Conservation (phyloP, 2,797 vertebrate genomes). For the Novumbra hubbsi region DNA sequence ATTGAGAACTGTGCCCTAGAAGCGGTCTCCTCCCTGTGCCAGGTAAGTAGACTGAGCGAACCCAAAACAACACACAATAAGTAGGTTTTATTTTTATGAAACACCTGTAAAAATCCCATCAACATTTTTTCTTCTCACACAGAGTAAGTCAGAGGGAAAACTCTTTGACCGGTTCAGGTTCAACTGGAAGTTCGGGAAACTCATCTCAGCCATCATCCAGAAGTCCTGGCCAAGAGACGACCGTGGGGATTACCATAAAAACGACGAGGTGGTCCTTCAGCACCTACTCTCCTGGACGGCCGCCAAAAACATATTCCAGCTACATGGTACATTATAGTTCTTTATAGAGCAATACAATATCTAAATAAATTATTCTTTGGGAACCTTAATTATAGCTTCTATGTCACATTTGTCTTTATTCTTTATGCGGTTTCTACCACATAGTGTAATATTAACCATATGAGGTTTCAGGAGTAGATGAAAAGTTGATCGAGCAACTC, state of each 20-base stretch:
- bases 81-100: neutral
- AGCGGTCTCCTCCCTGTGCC: slow-evolving; percentile 80
- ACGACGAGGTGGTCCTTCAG: slow-evolving; percentile 68
- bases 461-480: slow-evolving; percentile 67
- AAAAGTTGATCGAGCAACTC: slow-evolving; percentile 67
- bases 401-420: neutral
- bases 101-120: neutral
- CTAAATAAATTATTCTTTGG: too few relatives aligned
- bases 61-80: neutral
- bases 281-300: slow-evolving; percentile 83
- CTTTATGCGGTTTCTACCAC: neutral
- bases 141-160: slow-evolving; percentile 62
- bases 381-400: too few relatives aligned
- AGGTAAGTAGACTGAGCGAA: slow-evolving; percentile 71
- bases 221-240: slow-evolving; percentile 84
- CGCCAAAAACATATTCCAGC: slow-evolving; percentile 75
- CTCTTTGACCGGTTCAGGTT: slow-evolving; percentile 53
- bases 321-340: slow-evolving; percentile 69
- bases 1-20: slow-evolving; percentile 84
- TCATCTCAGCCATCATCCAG: slow-evolving; percentile 83
- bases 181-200: slow-evolving; percentile 74
- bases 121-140: slow-evolving; percentile 15
- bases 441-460: neutral
- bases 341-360: too few relatives aligned
- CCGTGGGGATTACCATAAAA: slow-evolving; percentile 22